Percentiles rank a stretch among this genome's conserved stretches.
phyloP scores from a whole-genome alignment of 1,140 invertebrate species.

The Homarus americanus region DNA sequence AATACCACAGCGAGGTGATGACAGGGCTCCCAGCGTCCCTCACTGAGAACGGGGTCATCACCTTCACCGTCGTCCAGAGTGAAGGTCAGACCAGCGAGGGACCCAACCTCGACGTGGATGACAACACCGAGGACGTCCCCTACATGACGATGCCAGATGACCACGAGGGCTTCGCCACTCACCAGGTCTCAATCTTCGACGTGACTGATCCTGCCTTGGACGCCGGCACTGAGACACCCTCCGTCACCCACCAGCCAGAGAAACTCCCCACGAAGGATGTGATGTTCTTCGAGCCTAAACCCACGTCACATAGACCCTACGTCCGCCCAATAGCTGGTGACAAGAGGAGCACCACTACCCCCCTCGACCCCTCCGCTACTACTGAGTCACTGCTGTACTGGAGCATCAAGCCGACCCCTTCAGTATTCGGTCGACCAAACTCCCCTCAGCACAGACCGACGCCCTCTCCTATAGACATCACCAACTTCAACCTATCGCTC shows the following conservation, averaged over 20 bases:
- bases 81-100: not conserved
- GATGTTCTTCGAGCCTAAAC: constrained; percentile 13
- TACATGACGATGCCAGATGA: constrained; percentile 45
- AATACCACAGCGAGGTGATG: not conserved
- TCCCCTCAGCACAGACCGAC: not conserved
- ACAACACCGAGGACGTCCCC: constrained; percentile 16
- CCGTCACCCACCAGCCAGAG: not conserved
- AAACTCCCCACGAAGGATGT: not conserved
- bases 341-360: not conserved
- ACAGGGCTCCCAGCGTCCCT: constrained; percentile 18
- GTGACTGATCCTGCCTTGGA: constrained; percentile 24
- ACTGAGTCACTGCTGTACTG: not conserved
- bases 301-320: not conserved
- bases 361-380: not conserved
- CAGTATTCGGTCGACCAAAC: not conserved
- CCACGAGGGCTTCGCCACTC: constrained; percentile 33
- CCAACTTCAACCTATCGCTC: constrained; percentile 40
- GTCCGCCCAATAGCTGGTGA: not conserved
- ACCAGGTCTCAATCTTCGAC: not conserved
- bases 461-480: constrained; percentile 24
- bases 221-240: not conserved
- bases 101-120: not conserved
- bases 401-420: not conserved
- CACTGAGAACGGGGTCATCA: constrained; percentile 22
- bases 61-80: constrained; percentile 36